Base-by-base conservation (phyloP, 2,888 invertebrate species). In the Cistogaster globosa region DNA sequence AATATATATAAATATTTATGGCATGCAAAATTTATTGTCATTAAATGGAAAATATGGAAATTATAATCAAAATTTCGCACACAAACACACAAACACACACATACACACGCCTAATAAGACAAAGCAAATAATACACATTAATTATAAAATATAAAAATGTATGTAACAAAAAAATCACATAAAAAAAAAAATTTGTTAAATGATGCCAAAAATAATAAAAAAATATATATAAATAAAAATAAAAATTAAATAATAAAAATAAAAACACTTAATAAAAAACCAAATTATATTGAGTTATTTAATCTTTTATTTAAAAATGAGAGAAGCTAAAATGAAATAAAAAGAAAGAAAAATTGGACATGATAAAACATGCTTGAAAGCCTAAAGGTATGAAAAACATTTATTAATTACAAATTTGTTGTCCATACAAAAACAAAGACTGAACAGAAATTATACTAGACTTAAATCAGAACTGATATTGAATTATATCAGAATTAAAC, bases 131-230 rank as follows among this genome's bases (percentile, higher is more conserved):
- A 68, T 55, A 55, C 14, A 18, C 36, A 38, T 42, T 36, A 57
- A 5, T n/a, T 36, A 69, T 48, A 63, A 32, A 55, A 62, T 16
- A 38, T 16, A 38, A 57, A n/a, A 57, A 18, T 20, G 11, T 53
- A 71, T 48, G 14, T 18, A 72, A 65, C n/a, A 58, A 51, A 65
- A 57, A 58, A 45, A 16, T 60, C 18, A n/a, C 14, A 51, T 48
- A 48, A 78, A 63, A 63, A 36, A 38, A 12, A 60, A 48, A 74
- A 82, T 53, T 71, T 82, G 82, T 82, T 82, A 71, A 82, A 63
- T 82, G 63, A 76, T 82, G 82, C 69, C 69, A 82, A 82, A 63
- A 48, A 6, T 9, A 42, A 48, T 36, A 58, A 57, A 48, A 60
- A 71, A 63, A 48, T 36, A 78, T 42, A 12, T 42, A 42, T 42